Conservation (phyloP, 1,140 invertebrate species). For the Calliphora vicina region DNA sequence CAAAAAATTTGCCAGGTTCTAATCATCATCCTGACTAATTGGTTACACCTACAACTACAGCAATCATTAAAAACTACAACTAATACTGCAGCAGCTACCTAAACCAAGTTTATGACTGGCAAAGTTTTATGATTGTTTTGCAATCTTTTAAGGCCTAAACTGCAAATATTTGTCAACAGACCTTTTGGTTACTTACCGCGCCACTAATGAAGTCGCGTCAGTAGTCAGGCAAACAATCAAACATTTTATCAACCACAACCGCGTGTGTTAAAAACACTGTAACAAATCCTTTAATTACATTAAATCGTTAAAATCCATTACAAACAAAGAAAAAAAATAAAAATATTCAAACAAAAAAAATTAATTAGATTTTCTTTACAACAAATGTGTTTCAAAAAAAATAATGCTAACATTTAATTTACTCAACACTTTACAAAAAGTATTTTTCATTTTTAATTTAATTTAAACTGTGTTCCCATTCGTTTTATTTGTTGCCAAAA, state of each 20-base stretch:
- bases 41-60: not conserved
- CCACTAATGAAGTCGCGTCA: not conserved
- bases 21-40: not conserved
- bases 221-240: not conserved
- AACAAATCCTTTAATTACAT: not conserved
- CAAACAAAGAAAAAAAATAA: not conserved
- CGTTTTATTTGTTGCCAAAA: not conserved
- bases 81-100: not conserved
- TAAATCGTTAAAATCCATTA: not conserved
- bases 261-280: not conserved
- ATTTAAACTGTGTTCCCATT: not conserved
- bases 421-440: not conserved
- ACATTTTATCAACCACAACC: not conserved
- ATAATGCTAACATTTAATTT: not conserved
- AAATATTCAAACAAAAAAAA: not conserved
- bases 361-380: too few relatives aligned
- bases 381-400: not conserved
- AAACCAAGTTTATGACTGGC: not conserved
- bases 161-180: too few relatives aligned
- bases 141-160: not conserved
- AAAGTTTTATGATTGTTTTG: not conserved
- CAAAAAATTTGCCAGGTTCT: too few relatives aligned
- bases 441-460: not conserved
- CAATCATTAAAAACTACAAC: not conserved
- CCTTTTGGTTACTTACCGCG: too few relatives aligned